Conservation (phyloP, 2,888 invertebrate genomes). For the Hirtodrosophila cameraria region DNA sequence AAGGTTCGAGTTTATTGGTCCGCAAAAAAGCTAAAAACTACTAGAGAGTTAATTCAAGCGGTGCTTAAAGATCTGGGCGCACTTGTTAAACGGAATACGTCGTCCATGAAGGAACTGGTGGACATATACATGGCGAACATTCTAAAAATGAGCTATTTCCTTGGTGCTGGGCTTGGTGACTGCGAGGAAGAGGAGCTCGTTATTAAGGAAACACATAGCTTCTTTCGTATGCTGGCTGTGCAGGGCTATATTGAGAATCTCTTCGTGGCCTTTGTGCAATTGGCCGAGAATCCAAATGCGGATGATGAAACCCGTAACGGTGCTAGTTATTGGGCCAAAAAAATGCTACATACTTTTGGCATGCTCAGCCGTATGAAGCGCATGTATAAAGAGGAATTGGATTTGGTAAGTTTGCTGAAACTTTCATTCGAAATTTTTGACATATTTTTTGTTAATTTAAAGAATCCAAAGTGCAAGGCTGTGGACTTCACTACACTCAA, state of each 20-base stretch:
- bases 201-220: constrained; percentile 67
- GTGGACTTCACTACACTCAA: constrained; percentile 70
- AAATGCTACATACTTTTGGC: constrained; percentile 77
- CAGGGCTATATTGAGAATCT: constrained; percentile 80
- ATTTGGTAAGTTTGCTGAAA: constrained; percentile 65
- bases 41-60: constrained; percentile 43
- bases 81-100: constrained; percentile 60
- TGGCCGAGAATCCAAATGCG: constrained; percentile 74
- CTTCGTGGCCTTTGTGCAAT: constrained; percentile 74
- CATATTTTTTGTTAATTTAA: constrained; percentile 8
- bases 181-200: constrained; percentile 57
- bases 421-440: background rate
- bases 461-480: constrained; percentile 71
- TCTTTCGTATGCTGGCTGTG: constrained; percentile 80
- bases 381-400: constrained; percentile 77
- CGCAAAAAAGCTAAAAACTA: constrained; percentile 37
- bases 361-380: constrained; percentile 80
- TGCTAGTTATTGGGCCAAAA: constrained; percentile 82
- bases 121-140: constrained; percentile 71
- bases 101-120: constrained; percentile 67
- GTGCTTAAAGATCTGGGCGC: constrained; percentile 55
- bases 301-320: constrained; percentile 60
- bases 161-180: constrained; percentile 58
- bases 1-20: constrained; percentile 64
- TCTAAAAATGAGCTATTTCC: constrained; percentile 80